Evolutionary conservation across 1,140 invertebrate species (phyloP).

Genomic region (Glossosoma conforme): DNA sequence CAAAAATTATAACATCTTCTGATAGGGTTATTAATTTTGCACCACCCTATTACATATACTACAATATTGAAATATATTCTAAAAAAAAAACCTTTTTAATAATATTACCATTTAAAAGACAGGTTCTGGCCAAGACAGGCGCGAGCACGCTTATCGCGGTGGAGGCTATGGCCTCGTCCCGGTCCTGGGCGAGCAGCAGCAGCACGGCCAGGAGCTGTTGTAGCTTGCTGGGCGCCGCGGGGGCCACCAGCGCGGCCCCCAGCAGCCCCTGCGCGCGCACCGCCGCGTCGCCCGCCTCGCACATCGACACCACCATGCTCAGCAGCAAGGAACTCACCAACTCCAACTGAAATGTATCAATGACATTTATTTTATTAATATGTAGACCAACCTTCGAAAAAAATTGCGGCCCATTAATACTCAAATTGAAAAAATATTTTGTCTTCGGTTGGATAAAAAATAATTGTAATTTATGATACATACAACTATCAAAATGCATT

Average conservation of each 20-base stretch:
- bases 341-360: conserved; percentile 37
- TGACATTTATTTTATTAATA: background rate
- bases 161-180: conserved; percentile 39
- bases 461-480: too few relatives aligned
- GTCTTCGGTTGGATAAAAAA: too few relatives aligned
- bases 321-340: conserved; percentile 45
- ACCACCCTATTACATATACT: too few relatives aligned
- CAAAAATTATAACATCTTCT: too few relatives aligned
- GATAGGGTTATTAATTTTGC: too few relatives aligned
- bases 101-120: conserved; percentile 39
- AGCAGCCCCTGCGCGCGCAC: conserved; percentile 41
- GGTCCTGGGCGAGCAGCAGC: conserved; percentile 44
- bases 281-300: conserved; percentile 42
- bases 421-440: too few relatives aligned
- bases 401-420: too few relatives aligned
- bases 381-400: too few relatives aligned
- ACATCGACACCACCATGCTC: conserved; percentile 46
- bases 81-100: conserved; percentile 10
- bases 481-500: background rate
- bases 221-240: conserved; percentile 42
- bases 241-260: conserved; percentile 41
- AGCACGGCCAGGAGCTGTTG: conserved; percentile 44
- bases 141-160: conserved; percentile 42
- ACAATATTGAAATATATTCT: too few relatives aligned
- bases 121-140: conserved; percentile 42